Evolutionary conservation across 2,888 invertebrate species (phyloP), one percentile per base, ranked within the genome.

Genomic region (Diaperis boleti): DNA sequence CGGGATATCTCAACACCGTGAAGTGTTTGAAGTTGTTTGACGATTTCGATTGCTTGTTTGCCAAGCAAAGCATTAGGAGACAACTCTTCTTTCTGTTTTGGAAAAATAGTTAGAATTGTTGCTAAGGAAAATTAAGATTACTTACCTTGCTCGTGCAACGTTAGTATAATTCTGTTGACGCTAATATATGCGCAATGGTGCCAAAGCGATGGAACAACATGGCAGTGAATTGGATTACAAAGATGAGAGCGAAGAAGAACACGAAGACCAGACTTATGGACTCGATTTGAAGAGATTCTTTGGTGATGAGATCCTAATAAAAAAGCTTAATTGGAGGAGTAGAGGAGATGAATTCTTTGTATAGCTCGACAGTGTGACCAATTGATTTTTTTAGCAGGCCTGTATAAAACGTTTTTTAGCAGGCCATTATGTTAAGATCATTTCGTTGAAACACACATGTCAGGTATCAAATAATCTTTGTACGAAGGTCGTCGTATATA

Each of bases 201-300:
- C 96, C 96, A 79, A 98, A 96, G 74, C 98, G 90, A 92, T 98
- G 98, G 88, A 97, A 95, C 85, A 98, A 86, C 98, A 98, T 98
- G 72, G 96, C 98, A 55, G 91, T 87, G 82, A 98, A 98, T 83
- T 99, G 98, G 73, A 98, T 95, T 33, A 97, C 86, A 82, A 98
- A 85, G 83, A 98, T 97, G 73, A 96, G 85, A 22, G 96, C 96
- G 83, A 98, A 99, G 88, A 98, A 97, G 83, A 96, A 94, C 69
- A 98, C 95, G 79, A 99, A 98, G 13, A 98, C 95, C 64, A 99
- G 84, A 85, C 98, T 95, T 70, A 97, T 97, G 0, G 97, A 97
- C 79, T 98, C 97, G 79, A 97, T 83, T 84, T 97, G 95, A 18
- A 97, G 86, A 79, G 95, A 95, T 82, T 95, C 94, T 82, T 95